Evolutionary conservation across 1,140 invertebrate species (phyloP).

Genomic region (Bombus sibiricus): DNA sequence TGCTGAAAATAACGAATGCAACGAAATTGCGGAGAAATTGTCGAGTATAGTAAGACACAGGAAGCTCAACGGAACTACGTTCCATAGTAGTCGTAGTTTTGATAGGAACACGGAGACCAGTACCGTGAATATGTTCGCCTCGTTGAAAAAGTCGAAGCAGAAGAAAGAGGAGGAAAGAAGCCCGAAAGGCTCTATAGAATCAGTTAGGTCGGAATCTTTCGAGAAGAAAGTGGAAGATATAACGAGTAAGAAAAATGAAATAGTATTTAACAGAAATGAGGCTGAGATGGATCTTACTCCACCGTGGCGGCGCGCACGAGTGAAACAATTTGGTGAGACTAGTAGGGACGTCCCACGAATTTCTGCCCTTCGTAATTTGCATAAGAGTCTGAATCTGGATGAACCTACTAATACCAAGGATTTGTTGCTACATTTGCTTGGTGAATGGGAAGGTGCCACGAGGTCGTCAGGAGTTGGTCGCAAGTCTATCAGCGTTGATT

Average conservation of each 20-base stretch:
- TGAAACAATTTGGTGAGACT: constrained; percentile 78
- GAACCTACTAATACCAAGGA: constrained; percentile 86
- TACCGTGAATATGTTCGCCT: constrained; percentile 35
- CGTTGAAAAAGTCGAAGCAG: constrained; percentile 41
- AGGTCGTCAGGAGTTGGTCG: constrained; percentile 63
- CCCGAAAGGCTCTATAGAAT: background rate
- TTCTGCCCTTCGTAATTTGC: constrained; percentile 75
- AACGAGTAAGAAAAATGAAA: background rate
- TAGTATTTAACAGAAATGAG: background rate
- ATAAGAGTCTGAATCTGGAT: constrained; percentile 77
- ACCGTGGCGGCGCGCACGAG: constrained; percentile 75
- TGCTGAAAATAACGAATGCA: constrained; percentile 58
- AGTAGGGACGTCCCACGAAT: constrained; percentile 80
- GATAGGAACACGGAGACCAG: constrained; percentile 59
- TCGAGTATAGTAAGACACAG: constrained; percentile 86
- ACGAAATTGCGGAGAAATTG: constrained; percentile 86
- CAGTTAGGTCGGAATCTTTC: background rate
- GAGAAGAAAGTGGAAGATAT: background rate
- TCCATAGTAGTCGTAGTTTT: constrained; percentile 74
- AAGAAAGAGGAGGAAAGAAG: background rate
- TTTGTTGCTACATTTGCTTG: constrained; percentile 87
- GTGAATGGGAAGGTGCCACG: constrained; percentile 87
- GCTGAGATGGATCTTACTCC: constrained; percentile 76
- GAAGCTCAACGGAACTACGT: constrained; percentile 81
- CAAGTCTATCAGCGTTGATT: constrained; percentile 80